Conservation (phyloP, 1,140 invertebrate genomes). For the Vanessa atalanta region DNA sequence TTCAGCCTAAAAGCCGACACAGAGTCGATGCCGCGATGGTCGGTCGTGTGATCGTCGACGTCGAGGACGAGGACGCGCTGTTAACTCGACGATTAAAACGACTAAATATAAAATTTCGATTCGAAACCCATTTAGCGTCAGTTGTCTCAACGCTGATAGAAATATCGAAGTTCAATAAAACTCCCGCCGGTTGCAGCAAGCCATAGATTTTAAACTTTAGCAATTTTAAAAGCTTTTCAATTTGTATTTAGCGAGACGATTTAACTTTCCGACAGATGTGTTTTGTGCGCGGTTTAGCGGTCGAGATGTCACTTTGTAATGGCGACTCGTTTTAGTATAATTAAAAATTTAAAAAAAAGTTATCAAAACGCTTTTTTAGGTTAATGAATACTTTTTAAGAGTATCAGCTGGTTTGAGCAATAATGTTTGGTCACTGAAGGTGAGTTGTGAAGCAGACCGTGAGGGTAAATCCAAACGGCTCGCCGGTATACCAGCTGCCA, state of each 20-base stretch:
- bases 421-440: too few species aligned
- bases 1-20: too few species aligned
- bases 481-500: too few species aligned
- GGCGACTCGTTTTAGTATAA: not conserved
- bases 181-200: not conserved
- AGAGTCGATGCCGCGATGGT: too few species aligned
- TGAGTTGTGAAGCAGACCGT: too few species aligned
- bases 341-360: too few species aligned
- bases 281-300: not conserved
- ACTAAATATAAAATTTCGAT: not conserved
- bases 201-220: constrained; percentile 12
- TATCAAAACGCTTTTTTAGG: too few species aligned
- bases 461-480: too few species aligned
- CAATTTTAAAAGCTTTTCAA: constrained; percentile 19
- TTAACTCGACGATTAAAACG: not conserved
- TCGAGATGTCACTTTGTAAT: not conserved
- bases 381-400: too few species aligned
- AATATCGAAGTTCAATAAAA: constrained; percentile 18
- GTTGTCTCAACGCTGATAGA: constrained; percentile 13
- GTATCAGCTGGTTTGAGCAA: too few species aligned
- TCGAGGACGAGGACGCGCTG: not conserved
- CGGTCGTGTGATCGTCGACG: too few species aligned
- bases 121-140: not conserved
- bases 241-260: constrained; percentile 18
- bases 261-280: constrained; percentile 6